Percentiles rank a stretch among this genome's conserved stretches.
phyloP scores from a whole-genome alignment of 2,888 invertebrate genomes.

The Aproaerema taeniolella region DNA sequence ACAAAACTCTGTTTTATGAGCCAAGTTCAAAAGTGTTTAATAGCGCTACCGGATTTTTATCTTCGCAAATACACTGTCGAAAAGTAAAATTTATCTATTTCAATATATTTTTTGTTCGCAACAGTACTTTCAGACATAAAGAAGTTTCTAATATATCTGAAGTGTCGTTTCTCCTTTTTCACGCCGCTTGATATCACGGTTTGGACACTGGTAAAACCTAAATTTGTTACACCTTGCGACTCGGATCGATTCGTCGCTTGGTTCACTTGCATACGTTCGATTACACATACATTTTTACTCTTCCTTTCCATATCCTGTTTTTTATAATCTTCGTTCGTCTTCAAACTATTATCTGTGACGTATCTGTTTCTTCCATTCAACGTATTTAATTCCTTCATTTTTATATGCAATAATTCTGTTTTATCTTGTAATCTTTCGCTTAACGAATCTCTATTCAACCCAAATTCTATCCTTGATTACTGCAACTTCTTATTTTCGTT shows the following conservation, averaged over 20 bases:
- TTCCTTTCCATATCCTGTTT: background rate
- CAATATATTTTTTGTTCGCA: constrained; percentile 19
- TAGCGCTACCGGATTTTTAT: no score
- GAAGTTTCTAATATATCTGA: constrained; percentile 60
- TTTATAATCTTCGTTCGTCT: background rate
- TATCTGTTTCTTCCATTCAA: no score
- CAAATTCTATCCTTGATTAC: no score
- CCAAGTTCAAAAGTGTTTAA: no score
- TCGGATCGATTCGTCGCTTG: constrained; percentile 21
- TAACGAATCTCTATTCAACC: no score
- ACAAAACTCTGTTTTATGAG: no score
- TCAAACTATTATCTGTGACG: no score
- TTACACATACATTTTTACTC: background rate
- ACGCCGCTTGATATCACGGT: constrained; percentile 77
- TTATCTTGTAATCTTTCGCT: no score
- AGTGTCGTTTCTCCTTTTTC: constrained; percentile 75
- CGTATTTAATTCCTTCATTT: no score
- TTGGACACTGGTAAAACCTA: constrained; percentile 74
- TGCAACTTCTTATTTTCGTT: no score
- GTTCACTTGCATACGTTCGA: background rate
- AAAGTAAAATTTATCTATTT: background rate
- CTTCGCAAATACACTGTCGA: no score
- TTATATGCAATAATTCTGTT: no score
- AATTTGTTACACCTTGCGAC: constrained; percentile 54
- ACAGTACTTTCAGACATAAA: constrained; percentile 32